phyloP scores from a whole-genome alignment of 2,888 invertebrate genomes.

The Cephalotes varians region DNA sequence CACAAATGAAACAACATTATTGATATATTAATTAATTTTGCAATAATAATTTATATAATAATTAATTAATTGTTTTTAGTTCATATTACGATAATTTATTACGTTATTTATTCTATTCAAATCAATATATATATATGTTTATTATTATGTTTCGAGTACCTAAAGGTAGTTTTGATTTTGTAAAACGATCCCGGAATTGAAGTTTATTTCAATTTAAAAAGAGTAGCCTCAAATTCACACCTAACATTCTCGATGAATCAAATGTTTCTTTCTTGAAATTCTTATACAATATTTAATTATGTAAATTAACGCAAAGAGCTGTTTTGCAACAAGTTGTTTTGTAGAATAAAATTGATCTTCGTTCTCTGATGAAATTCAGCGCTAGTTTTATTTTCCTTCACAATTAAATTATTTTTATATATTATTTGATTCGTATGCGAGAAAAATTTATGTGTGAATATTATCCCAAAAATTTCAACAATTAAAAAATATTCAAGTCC shows the following conservation, averaged over 20 bases:
- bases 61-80: neutral
- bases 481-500: neutral
- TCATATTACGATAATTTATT: neutral
- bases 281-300: constrained; percentile 71
- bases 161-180: constrained; percentile 57
- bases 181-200: constrained; percentile 57
- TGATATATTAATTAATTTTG: neutral
- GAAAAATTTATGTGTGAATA: neutral
- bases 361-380: constrained; percentile 27
- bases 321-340: too few species aligned
- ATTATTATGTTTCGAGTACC: neutral
- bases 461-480: neutral
- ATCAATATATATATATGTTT: neutral
- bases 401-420: constrained; percentile 64
- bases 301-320: constrained; percentile 67
- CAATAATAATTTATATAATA: neutral
- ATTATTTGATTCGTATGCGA: constrained; percentile 42
- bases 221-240: constrained; percentile 64
- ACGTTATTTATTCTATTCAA: neutral
- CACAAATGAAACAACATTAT: neutral
- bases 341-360: constrained; percentile 25
- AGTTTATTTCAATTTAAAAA: constrained; percentile 66
- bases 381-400: constrained; percentile 48
- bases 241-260: constrained; percentile 66
- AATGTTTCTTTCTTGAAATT: constrained; percentile 70